These are phyloP conservation scores for Stratiomys singularior DNA, from an alignment of 2,888 invertebrate species.

Conservation along the genomic window DNA sequence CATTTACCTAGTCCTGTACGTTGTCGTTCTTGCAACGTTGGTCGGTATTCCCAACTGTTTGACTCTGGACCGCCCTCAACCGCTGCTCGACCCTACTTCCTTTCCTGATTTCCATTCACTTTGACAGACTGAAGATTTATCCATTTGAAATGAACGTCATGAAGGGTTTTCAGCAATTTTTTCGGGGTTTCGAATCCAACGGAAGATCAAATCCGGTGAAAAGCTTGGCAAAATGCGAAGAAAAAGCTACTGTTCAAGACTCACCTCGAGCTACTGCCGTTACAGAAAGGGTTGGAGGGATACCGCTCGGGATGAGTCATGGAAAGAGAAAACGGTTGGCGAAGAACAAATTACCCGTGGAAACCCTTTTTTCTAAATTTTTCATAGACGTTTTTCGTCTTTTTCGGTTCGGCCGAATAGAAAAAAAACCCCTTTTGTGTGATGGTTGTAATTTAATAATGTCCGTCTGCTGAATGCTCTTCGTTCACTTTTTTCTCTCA, in stretches of 20 bases:
- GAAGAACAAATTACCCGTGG: slow-evolving; percentile 29
- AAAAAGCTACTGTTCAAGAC: background rate
- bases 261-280: background rate
- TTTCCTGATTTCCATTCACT: background rate
- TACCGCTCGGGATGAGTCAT: background rate
- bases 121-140: slow-evolving; percentile 9
- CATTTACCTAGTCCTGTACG: too few species aligned
- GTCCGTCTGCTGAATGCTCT: slow-evolving; percentile 30
- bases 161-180: slow-evolving; percentile 16
- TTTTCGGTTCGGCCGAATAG: background rate
- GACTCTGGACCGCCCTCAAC: too few species aligned
- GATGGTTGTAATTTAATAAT: slow-evolving; percentile 44
- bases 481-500: background rate
- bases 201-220: slow-evolving; percentile 21
- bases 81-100: background rate
- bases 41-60: too few species aligned
- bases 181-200: background rate
- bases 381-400: background rate
- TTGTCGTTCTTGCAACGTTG: too few species aligned
- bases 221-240: background rate
- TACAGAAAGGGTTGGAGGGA: background rate
- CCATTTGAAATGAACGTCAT: slow-evolving; percentile 6
- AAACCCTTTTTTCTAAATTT: slow-evolving; percentile 7
- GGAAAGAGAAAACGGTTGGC: background rate
- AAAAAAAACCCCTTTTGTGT: slow-evolving; percentile 34